Conservation (phyloP, 2,113 vertebrate genomes). For the Zeus faber region DNA sequence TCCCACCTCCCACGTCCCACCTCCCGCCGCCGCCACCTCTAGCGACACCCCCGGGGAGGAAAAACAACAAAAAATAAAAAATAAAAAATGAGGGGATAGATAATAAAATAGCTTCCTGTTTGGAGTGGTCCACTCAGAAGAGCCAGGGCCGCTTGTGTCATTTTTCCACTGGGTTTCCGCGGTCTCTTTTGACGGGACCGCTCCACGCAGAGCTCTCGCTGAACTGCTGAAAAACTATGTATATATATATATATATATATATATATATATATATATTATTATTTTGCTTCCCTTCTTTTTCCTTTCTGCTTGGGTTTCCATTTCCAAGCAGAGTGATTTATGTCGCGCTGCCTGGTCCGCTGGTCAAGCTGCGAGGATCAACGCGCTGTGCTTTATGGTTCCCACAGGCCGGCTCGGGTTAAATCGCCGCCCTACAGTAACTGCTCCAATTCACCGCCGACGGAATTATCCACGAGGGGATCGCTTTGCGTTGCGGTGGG, state of each 20-base stretch:
- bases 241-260: too few species aligned
- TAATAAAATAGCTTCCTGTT: slow-evolving; percentile 53
- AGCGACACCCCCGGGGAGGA: slow-evolving; percentile 34
- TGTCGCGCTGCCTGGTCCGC: slow-evolving; percentile 25
- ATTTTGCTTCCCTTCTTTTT: background rate
- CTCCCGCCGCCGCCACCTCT: background rate
- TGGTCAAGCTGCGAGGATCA: slow-evolving; percentile 34
- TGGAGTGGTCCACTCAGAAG: slow-evolving; percentile 51
- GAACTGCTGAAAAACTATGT: slow-evolving; percentile 26
- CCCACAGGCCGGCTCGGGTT: too few species aligned
- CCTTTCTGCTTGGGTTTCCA: background rate
- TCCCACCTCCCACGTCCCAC: slow-evolving; percentile 31
- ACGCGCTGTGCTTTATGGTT: slow-evolving; percentile 37
- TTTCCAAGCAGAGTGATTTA: slow-evolving; percentile 25
- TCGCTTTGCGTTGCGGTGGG: background rate
- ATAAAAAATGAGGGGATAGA: background rate
- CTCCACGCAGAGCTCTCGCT: slow-evolving; percentile 49
- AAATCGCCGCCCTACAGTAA: slow-evolving; percentile 4
- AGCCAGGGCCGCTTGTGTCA: slow-evolving; percentile 49
- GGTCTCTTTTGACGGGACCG: slow-evolving; percentile 63
- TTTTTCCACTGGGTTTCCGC: slow-evolving; percentile 59
- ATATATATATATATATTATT: too few species aligned
- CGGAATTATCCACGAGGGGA: background rate
- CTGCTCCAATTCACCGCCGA: too few species aligned
- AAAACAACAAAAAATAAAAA: too few species aligned